Base-by-base conservation (phyloP, 2,113 vertebrate genomes). In the Crotalus horridus region DNA sequence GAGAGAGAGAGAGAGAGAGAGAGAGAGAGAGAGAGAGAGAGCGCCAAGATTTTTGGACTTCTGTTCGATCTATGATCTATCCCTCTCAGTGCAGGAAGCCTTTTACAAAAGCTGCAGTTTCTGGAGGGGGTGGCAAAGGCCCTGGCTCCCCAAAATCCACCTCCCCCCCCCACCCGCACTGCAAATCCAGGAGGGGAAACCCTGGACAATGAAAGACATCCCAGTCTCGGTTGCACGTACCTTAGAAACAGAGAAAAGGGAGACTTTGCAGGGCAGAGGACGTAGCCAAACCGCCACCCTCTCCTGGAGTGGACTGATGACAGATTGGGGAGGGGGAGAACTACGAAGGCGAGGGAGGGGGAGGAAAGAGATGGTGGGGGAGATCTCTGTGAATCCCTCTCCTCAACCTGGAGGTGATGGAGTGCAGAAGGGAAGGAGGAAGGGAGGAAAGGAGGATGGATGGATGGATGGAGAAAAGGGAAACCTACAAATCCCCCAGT, bases 261-360 rank as follows among this genome's bases (percentile, higher is more conserved):
- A 24, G 26, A 29, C 21, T 64, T 53, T 29, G 6, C 56, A 21
- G 54, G 87, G 87, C 9, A 24, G 46, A 24, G 23, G 56, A 17
- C 55, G 58, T 61, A 55, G 91, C 54, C 91, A 85, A 89, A 92
- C 69, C n/a, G 69, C 69, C 33, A 89, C 54, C 26, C 88, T 92
- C 92, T 92, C 92, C 92, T 51, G 64, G 88, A 58, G 88, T 85
- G 88, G 29, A 85, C 92, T 85, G 64, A 69, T 89, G 92, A 90
- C 88, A 90, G 88, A 86, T 86, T 88, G 20, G 91, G 39, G 87
- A 74, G 55, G 74, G 88, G 64, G n/a, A 87, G 13, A 2, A 17
- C 46, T 46, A 33, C 1, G 13, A 39, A 55, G 58, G 86, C 23
- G 51, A n/a, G 53, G 54, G 48, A 46, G 53, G 39, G 51, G 59